phyloP scores from a whole-genome alignment of 1,140 invertebrate species.

The Platyscapa corneri region DNA sequence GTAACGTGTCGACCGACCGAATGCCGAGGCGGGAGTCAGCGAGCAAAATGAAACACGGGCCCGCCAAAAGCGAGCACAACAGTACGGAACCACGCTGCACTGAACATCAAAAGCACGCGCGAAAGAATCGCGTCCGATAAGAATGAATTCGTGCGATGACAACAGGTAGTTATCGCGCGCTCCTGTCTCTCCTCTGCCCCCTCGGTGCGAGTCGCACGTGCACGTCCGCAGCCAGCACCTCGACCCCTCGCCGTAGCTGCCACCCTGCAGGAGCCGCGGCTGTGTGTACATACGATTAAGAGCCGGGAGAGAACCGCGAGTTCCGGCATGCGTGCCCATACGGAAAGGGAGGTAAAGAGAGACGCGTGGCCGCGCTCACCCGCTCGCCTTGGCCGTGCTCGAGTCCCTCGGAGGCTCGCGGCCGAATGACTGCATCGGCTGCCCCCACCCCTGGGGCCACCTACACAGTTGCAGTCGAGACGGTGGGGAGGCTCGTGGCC shows the following conservation, averaged over 20 bases:
- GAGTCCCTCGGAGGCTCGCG: constrained; percentile 26
- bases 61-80: background rate
- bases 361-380: constrained; percentile 56
- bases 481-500: background rate
- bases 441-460: constrained; percentile 7
- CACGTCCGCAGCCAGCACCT: constrained; percentile 37
- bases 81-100: constrained; percentile 3
- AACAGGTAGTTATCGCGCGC: constrained; percentile 65
- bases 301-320: background rate
- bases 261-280: too few species aligned
- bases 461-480: background rate
- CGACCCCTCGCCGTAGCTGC: too few species aligned
- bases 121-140: constrained; percentile 52
- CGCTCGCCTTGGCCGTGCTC: background rate
- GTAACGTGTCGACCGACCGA: background rate
- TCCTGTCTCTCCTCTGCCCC: constrained; percentile 48
- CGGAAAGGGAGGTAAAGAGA: constrained; percentile 13
- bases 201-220: constrained; percentile 47
- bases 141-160: constrained; percentile 65
- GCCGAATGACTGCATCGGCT: constrained; percentile 26
- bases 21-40: background rate
- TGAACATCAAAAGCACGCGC: constrained; percentile 43
- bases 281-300: background rate
- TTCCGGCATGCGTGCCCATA: constrained; percentile 40
- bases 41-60: background rate